Percentiles rank a stretch among this genome's conserved stretches.
phyloP scores from a whole-genome alignment of 2,888 invertebrate species.

The Lithosia quadra region DNA sequence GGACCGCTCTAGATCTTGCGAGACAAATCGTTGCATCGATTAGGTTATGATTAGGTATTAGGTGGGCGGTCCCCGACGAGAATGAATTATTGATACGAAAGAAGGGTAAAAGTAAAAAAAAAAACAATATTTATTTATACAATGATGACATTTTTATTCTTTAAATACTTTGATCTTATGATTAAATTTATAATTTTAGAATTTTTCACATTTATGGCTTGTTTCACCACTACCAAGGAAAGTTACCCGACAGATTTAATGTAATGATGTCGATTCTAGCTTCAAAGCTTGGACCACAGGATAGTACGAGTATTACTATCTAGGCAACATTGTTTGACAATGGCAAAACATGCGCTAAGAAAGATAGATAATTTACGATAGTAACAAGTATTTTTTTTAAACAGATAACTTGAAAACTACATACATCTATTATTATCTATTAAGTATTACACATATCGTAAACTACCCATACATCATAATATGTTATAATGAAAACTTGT shows the following conservation, averaged over 20 bases:
- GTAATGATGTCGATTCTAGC: neutral
- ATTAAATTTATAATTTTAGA: slow-evolving; percentile 55
- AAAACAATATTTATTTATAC: slow-evolving; percentile 44
- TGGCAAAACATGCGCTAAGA: slow-evolving; percentile 20
- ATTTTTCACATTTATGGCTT: slow-evolving; percentile 54
- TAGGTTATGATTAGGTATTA: too few relatives aligned
- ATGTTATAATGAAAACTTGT: slow-evolving; percentile 31
- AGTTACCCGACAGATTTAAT: neutral
- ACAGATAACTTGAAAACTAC: slow-evolving; percentile 53
- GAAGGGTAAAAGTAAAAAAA: slow-evolving; percentile 18
- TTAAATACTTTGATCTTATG: slow-evolving; percentile 53
- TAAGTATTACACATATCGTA: slow-evolving; percentile 37
- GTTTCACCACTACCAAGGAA: slow-evolving; percentile 19
- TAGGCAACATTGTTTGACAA: slow-evolving; percentile 10
- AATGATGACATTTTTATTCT: slow-evolving; percentile 59
- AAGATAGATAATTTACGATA: slow-evolving; percentile 51
- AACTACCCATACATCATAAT: slow-evolving; percentile 43
- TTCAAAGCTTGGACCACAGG: neutral
- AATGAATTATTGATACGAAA: neutral
- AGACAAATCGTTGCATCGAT: too few relatives aligned
- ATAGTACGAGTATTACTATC: neutral
- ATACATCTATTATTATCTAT: slow-evolving; percentile 38
- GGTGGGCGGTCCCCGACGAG: too few relatives aligned
- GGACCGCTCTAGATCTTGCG: too few relatives aligned
- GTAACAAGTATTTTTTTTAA: slow-evolving; percentile 57